Conservation (phyloP, 2,113 vertebrate genomes). For the Pseudolaguvia tuberculata region DNA sequence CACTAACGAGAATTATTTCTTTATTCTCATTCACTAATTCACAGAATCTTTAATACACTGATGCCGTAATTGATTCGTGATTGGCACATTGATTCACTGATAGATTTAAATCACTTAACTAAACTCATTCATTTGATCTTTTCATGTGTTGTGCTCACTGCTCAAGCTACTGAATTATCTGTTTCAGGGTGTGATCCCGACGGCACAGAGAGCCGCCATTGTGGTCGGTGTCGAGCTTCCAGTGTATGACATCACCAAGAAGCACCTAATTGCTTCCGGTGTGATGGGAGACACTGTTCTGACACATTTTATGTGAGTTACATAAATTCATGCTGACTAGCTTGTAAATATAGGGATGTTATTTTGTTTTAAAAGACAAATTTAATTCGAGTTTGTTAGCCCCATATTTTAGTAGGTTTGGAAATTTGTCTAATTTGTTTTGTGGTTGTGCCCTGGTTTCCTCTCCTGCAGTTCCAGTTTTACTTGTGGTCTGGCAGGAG, state of each 20-base stretch:
- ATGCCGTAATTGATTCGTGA: no score
- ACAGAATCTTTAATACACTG: no score
- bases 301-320: conserved; percentile 71
- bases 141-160: background rate
- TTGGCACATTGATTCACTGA: background rate
- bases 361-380: no score
- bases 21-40: no score
- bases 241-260: conserved; percentile 78
- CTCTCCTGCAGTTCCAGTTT: conserved; percentile 69
- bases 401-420: no score
- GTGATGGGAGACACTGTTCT: conserved; percentile 73
- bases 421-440: background rate
- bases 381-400: no score
- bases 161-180: background rate
- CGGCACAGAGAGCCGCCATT: conserved; percentile 75
- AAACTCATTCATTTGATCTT: no score
- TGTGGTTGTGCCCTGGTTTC: background rate
- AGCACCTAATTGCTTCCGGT: conserved; percentile 71
- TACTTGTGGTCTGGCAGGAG: conserved; percentile 72
- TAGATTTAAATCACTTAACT: no score
- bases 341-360: no score
- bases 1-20: no score
- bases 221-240: conserved; percentile 77
- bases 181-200: conserved; percentile 74
- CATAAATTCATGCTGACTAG: no score